A percentile compares a stretch with the other conserved stretches of the same genome.
Evolutionary conservation across 1,140 invertebrate genomes (phyloP).

Genomic region (Drosophila melanogaster): Release_6_plus_ISO1_MT NT_037436.4:13186001-13186500

Average conservation of each 20-base stretch:
- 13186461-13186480: slow-evolving; percentile 20
- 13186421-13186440: slow-evolving; percentile 70
- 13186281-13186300: slow-evolving; percentile 80
- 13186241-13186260: slow-evolving; percentile 67
- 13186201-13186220: slow-evolving; percentile 30
- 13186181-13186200: not conserved
- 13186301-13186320: slow-evolving; percentile 54
- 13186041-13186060: slow-evolving; percentile 5
- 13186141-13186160: not conserved
- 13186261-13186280: slow-evolving; percentile 53
- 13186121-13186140: too few relatives aligned
- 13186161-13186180: not conserved
- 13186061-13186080: not conserved
- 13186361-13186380: slow-evolving; percentile 23
- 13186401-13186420: slow-evolving; percentile 53
- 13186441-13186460: slow-evolving; percentile 46
- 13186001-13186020: slow-evolving; percentile 33
- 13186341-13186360: slow-evolving; percentile 55
- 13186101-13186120: too few relatives aligned
- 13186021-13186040: slow-evolving; percentile 10
- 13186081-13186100: too few relatives aligned
- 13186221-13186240: slow-evolving; percentile 79
- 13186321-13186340: slow-evolving; percentile 39
- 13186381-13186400: slow-evolving; percentile 18
- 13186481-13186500: slow-evolving; percentile 34